A percentile compares a stretch with the other conserved stretches of the same genome.
Evolutionary conservation across 2,113 vertebrate species (phyloP).

Genomic region (Ophiodon elongatus): DNA sequence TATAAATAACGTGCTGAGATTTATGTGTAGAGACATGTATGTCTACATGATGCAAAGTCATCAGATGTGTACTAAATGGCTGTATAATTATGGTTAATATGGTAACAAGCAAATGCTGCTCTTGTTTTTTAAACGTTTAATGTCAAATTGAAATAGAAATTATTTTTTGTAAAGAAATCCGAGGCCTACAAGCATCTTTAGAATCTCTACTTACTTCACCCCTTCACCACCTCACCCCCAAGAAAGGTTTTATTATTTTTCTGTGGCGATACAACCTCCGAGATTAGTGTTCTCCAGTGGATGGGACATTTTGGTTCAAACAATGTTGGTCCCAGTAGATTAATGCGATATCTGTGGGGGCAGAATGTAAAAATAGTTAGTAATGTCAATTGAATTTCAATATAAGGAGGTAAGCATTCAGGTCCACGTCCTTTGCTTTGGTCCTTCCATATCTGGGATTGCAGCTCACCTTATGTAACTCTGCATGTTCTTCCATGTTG

Average conservation of each 20-base stretch:
- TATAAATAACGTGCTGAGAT: slow-evolving; percentile 47
- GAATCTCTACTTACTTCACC: background rate
- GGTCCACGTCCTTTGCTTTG: background rate
- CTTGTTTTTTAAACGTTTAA: background rate
- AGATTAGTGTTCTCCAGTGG: background rate
- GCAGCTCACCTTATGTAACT: no score
- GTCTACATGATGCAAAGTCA: slow-evolving; percentile 4
- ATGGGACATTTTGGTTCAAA: background rate
- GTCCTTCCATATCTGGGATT: background rate
- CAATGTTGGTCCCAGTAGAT: background rate
- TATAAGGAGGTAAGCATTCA: background rate
- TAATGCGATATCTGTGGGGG: background rate
- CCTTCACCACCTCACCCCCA: background rate
- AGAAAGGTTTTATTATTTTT: background rate
- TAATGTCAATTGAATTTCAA: background rate
- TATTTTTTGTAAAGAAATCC: background rate
- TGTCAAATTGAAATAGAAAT: background rate
- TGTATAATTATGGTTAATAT: background rate
- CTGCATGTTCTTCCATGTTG: background rate
- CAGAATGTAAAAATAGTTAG: background rate
- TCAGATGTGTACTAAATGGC: background rate
- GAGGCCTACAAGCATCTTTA: no score
- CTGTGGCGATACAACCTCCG: background rate
- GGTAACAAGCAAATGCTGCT: background rate
- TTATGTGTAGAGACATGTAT: background rate